Evolutionary conservation across 2,797 vertebrate genomes (phyloP).

Genomic region (Syngnathus acus): DNA sequence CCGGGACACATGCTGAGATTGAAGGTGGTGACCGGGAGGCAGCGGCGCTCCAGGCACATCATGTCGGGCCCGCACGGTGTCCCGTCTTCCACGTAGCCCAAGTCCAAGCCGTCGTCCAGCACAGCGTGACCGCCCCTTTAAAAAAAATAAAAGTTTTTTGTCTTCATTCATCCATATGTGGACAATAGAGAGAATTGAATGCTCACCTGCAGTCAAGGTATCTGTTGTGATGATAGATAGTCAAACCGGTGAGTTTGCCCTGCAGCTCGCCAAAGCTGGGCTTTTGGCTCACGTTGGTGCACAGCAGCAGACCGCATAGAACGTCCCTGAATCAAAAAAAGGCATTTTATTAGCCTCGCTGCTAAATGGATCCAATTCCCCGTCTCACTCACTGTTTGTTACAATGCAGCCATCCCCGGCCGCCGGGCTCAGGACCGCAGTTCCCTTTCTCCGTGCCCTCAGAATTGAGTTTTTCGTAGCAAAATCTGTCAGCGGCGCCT

Average conservation of each 20-base stretch:
- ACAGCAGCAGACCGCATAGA: conserved; percentile 89
- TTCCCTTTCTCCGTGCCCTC: conserved; percentile 92
- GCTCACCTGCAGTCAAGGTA: conserved; percentile 90
- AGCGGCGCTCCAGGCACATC: conserved; percentile 91
- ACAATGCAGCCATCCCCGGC: conserved; percentile 85
- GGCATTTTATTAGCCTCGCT: neutral
- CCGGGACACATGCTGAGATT: conserved; percentile 91
- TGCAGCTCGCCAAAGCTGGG: conserved; percentile 83
- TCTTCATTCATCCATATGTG: no score
- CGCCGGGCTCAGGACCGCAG: conserved; percentile 78
- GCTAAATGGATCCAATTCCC: neutral
- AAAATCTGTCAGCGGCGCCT: conserved; percentile 89
- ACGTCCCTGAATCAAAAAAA: conserved; percentile 75
- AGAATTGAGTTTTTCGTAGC: conserved; percentile 92
- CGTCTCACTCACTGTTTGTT: conserved; percentile 84
- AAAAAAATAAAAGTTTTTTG: no score
- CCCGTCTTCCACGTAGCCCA: conserved; percentile 94
- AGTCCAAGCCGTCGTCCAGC: conserved; percentile 84
- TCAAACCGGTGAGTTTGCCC: conserved; percentile 84
- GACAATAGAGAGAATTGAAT: no score
- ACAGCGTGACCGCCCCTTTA: conserved; percentile 86
- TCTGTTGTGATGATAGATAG: conserved; percentile 90
- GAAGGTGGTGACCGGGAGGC: conserved; percentile 83
- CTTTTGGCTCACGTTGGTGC: conserved; percentile 79
- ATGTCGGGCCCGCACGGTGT: conserved; percentile 93